Evolutionary conservation across 2,113 vertebrate genomes (phyloP).

Genomic region (Ochotona curzoniae): DNA sequence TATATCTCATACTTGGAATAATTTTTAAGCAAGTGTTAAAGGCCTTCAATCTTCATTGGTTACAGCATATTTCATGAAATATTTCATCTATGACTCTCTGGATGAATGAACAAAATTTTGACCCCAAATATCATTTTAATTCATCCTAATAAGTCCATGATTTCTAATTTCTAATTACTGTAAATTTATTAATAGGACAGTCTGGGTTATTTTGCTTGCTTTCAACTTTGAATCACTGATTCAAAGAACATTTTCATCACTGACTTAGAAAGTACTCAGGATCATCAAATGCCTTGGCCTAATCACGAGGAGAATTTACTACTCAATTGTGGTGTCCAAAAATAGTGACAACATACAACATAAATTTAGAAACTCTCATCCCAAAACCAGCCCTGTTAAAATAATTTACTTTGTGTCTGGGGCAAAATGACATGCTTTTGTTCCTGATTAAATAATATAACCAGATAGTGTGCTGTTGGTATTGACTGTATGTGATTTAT

Average conservation of each 20-base stretch:
- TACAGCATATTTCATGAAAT: background rate
- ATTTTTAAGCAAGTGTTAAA: constrained; percentile 27
- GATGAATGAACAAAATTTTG: constrained; percentile 27
- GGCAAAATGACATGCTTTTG: background rate
- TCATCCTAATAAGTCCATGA: background rate
- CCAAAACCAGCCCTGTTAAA: background rate
- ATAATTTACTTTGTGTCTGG: background rate
- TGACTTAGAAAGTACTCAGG: background rate
- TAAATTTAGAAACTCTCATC: background rate
- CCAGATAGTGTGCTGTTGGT: background rate
- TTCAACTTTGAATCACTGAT: constrained; percentile 38
- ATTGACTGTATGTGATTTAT: background rate
- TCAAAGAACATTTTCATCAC: background rate
- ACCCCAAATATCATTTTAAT: background rate
- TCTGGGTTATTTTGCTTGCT: background rate
- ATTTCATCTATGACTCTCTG: background rate
- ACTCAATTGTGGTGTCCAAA: background rate
- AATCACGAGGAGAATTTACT: background rate
- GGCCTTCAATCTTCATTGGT: constrained; percentile 19
- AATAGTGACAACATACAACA: background rate
- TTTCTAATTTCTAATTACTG: constrained; percentile 20
- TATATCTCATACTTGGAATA: background rate
- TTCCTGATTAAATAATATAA: background rate
- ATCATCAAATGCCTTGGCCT: background rate
- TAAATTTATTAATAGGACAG: background rate